Evolutionary conservation across 2,113 vertebrate genomes (phyloP).

Genomic region (Clarias magur): DNA sequence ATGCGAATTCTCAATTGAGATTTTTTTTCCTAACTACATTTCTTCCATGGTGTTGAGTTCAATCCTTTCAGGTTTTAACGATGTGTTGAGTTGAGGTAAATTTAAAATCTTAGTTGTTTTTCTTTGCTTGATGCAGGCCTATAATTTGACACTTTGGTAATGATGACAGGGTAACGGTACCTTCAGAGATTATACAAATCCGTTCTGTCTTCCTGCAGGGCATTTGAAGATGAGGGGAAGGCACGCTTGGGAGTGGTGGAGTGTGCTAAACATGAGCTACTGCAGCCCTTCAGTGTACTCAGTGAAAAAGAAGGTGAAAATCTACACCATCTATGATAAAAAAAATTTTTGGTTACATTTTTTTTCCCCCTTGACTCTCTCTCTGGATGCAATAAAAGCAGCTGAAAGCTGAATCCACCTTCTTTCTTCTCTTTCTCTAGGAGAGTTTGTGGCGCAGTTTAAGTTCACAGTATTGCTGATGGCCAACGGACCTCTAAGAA

Average conservation of each 20-base stretch:
- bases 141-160: too few species aligned
- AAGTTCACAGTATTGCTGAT: conserved; percentile 98
- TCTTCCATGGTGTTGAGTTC: too few species aligned
- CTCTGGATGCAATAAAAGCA: neutral
- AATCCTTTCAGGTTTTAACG: too few species aligned
- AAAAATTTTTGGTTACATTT: too few species aligned
- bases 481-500: conserved; percentile 95
- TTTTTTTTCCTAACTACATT: too few species aligned
- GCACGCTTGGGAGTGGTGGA: conserved; percentile 94
- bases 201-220: conserved; percentile 69
- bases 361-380: neutral
- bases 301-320: conserved; percentile 93
- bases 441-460: conserved; percentile 95
- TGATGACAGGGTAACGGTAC: neutral
- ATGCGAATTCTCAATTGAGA: too few species aligned
- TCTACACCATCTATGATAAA: neutral
- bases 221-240: conserved; percentile 95
- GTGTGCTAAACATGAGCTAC: conserved; percentile 93
- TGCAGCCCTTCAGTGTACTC: conserved; percentile 94
- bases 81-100: too few species aligned
- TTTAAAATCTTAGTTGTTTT: too few species aligned
- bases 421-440: conserved; percentile 63
- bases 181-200: neutral
- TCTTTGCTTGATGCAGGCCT: too few species aligned
- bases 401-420: neutral